A percentile compares a stretch with the other conserved stretches of the same genome.
Conservation (phyloP, 2,888 invertebrate genomes). For the Dryadula phaetusa region DNA sequence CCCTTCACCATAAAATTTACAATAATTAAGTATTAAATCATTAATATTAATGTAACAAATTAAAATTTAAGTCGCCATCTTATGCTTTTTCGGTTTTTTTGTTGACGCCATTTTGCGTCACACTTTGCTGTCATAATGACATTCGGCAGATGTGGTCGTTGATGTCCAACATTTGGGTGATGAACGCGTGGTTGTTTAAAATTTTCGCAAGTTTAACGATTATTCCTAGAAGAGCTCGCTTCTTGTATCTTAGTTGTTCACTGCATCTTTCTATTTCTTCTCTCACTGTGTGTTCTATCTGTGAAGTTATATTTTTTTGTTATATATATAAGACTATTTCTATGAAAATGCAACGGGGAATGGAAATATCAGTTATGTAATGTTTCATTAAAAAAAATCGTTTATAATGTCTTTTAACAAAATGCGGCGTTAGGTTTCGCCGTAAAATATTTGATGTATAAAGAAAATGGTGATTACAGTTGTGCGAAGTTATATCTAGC, state of each 20-base stretch:
- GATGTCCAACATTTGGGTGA: slow-evolving; percentile 90
- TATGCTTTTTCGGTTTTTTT: slow-evolving; percentile 56
- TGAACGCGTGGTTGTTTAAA: slow-evolving; percentile 88
- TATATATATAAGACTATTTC: neutral
- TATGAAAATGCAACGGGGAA: too few relatives aligned
- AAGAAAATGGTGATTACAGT: too few relatives aligned
- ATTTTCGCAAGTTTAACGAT: slow-evolving; percentile 87
- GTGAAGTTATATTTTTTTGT: slow-evolving; percentile 33
- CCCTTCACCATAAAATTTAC: slow-evolving; percentile 7
- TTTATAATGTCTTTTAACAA: too few relatives aligned
- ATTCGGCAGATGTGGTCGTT: slow-evolving; percentile 92
- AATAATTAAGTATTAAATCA: slow-evolving; percentile 25
- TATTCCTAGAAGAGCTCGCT: slow-evolving; percentile 85
- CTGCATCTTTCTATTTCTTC: slow-evolving; percentile 88
- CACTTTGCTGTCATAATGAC: slow-evolving; percentile 82
- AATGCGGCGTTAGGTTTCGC: too few relatives aligned
- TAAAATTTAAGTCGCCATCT: slow-evolving; percentile 18
- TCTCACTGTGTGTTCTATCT: slow-evolving; percentile 86
- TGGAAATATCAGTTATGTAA: too few relatives aligned
- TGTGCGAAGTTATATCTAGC: too few relatives aligned
- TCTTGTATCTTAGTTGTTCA: slow-evolving; percentile 88
- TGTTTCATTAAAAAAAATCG: too few relatives aligned
- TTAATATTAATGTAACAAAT: slow-evolving; percentile 24
- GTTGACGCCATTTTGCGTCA: slow-evolving; percentile 46
- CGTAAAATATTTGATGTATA: too few relatives aligned